phyloP scores from a whole-genome alignment of 2,888 invertebrate species.

The Leucophora obtusa region DNA sequence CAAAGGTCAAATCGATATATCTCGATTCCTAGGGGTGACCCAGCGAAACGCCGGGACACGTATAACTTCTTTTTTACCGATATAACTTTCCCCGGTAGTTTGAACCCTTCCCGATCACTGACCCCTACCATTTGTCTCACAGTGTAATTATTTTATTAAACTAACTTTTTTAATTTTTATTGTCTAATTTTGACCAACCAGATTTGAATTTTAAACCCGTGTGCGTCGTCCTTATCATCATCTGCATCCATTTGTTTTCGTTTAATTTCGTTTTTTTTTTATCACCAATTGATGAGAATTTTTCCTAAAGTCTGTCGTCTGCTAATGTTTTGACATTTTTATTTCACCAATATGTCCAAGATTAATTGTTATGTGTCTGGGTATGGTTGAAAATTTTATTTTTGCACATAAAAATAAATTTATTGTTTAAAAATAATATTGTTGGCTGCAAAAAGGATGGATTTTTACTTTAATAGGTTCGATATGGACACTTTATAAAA shows the following conservation, averaged over 20 bases:
- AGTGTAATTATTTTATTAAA: too few species aligned
- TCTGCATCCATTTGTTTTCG: conserved; percentile 52
- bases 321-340: conserved; percentile 63
- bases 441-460: not conserved
- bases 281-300: conserved; percentile 47
- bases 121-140: too few species aligned
- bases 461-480: conserved; percentile 3
- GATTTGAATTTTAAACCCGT: too few species aligned
- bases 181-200: too few species aligned
- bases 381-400: conserved; percentile 51
- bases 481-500: conserved; percentile 28
- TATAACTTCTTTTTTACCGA: too few species aligned
- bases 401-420: conserved; percentile 58
- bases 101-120: too few species aligned
- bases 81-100: too few species aligned
- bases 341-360: conserved; percentile 64
- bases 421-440: conserved; percentile 44
- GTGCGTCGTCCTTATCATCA: conserved; percentile 57
- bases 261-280: conserved; percentile 12
- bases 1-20: too few species aligned
- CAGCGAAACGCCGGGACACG: too few species aligned
- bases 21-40: too few species aligned
- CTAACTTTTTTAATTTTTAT: too few species aligned
- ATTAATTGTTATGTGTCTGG: conserved; percentile 64
- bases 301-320: conserved; percentile 33